phyloP scores from a whole-genome alignment of 1,140 invertebrate genomes.

The Aphelenchoides fujianensis region DNA sequence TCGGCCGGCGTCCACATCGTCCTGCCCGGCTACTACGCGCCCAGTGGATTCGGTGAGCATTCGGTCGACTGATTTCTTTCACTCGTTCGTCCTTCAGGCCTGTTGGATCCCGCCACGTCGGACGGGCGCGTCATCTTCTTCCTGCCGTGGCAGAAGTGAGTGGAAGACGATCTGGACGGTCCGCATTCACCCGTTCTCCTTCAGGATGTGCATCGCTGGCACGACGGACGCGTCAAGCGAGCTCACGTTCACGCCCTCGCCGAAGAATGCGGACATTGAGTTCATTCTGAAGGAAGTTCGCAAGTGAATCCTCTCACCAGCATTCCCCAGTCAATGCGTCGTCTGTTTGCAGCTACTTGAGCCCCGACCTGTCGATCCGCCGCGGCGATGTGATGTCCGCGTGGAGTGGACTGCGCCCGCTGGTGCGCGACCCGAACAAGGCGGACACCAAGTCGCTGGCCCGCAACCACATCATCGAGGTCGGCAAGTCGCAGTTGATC shows the following conservation, averaged over 20 bases:
- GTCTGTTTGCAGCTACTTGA: too few relatives aligned
- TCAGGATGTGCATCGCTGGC: constrained; percentile 62
- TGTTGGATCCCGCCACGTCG: constrained; percentile 91
- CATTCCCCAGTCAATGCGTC: too few relatives aligned
- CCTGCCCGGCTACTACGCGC: constrained; percentile 90
- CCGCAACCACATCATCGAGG: constrained; percentile 95
- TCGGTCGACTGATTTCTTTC: not conserved
- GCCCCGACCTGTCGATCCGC: constrained; percentile 90
- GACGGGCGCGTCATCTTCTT: constrained; percentile 99
- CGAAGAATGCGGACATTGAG: constrained; percentile 94
- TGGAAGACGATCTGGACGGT: too few relatives aligned
- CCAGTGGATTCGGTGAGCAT: constrained; percentile 25
- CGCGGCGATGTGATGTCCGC: constrained; percentile 94
- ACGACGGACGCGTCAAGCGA: constrained; percentile 93
- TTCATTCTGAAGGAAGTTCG: constrained; percentile 96
- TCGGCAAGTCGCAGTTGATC: constrained; percentile 76
- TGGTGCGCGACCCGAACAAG: constrained; percentile 88
- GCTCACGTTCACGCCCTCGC: constrained; percentile 84
- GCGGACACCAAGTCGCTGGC: constrained; percentile 90
- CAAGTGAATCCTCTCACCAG: too few relatives aligned
- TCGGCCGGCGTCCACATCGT: constrained; percentile 98
- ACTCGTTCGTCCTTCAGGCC: constrained; percentile 80
- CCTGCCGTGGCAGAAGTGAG: constrained; percentile 74
- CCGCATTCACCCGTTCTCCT: too few relatives aligned
- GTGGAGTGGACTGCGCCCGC: constrained; percentile 93